phyloP scores from a whole-genome alignment of 2,888 invertebrate species.

The Ganaspis brasiliensis region DNA sequence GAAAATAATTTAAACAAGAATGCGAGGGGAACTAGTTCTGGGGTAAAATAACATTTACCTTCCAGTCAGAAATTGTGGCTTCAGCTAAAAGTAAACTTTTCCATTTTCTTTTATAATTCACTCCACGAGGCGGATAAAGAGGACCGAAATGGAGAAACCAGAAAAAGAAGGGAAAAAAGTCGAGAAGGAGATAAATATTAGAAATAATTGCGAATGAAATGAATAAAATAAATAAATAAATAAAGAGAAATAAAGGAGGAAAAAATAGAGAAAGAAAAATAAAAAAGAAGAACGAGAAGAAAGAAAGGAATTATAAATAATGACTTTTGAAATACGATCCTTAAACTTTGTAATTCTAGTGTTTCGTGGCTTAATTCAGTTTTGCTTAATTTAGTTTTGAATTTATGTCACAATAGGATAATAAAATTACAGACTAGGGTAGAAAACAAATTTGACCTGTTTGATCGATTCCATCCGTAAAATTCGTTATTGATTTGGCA shows the following conservation, averaged over 20 bases:
- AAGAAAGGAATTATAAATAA: too few relatives aligned
- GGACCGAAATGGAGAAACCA: too few relatives aligned
- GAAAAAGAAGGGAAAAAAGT: too few relatives aligned
- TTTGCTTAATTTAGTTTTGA: not conserved
- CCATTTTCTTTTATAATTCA: not conserved
- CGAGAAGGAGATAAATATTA: too few relatives aligned
- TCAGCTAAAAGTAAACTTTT: not conserved
- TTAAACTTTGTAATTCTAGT: not conserved
- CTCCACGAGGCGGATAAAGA: not conserved
- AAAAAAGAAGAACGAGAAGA: too few relatives aligned
- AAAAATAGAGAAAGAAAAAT: too few relatives aligned
- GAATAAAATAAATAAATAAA: too few relatives aligned
- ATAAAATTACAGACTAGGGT: not conserved
- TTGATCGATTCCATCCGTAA: conserved; percentile 21
- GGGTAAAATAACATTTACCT: conserved; percentile 15
- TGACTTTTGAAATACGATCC: not conserved
- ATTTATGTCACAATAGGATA: conserved; percentile 13
- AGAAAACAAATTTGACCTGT: conserved; percentile 9
- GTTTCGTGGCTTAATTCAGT: not conserved
- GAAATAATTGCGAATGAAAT: too few relatives aligned
- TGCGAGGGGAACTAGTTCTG: not conserved
- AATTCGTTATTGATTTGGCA: conserved; percentile 30
- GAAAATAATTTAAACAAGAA: not conserved
- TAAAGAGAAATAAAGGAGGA: too few relatives aligned
- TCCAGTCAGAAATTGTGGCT: not conserved